These are phyloP conservation scores for Lacerta agilis DNA, from an alignment of 2,797 vertebrate genomes.

Conservation along the genomic window DNA sequence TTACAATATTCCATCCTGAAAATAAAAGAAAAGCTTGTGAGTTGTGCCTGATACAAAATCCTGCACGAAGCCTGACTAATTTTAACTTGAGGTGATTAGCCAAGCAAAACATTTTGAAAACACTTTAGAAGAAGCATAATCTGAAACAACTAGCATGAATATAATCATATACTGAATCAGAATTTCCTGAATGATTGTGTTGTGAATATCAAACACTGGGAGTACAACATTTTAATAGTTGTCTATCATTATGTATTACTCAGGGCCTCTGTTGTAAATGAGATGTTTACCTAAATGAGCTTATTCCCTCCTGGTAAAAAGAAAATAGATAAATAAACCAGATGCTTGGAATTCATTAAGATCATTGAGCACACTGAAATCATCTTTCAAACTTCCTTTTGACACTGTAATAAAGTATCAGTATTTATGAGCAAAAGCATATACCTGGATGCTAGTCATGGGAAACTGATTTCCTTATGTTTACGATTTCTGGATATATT, in stretches of 20 bases:
- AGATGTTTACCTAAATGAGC: slow-evolving; percentile 49
- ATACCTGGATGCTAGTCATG: background rate
- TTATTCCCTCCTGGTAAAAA: slow-evolving; percentile 41
- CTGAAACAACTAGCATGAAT: slow-evolving; percentile 12
- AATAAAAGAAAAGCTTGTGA: slow-evolving; percentile 29
- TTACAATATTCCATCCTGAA: background rate
- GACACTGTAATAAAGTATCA: slow-evolving; percentile 13
- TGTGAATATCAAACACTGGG: slow-evolving; percentile 32
- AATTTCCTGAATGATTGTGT: slow-evolving; percentile 37
- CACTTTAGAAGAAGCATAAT: slow-evolving; percentile 26
- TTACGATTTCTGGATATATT: background rate
- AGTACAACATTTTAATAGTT: slow-evolving; percentile 29
- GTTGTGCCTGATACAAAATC: background rate
- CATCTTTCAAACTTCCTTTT: background rate
- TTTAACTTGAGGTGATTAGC: slow-evolving; percentile 40
- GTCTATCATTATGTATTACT: slow-evolving; percentile 42
- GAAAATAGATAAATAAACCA: slow-evolving; percentile 43
- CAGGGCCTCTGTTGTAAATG: slow-evolving; percentile 31
- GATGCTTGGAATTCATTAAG: slow-evolving; percentile 49
- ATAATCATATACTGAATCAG: slow-evolving; percentile 40
- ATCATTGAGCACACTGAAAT: background rate
- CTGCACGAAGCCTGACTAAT: slow-evolving; percentile 37
- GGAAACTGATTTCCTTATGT: background rate
- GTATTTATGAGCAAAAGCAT: background rate
- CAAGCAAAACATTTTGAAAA: slow-evolving; percentile 46